A percentile compares a stretch with the other conserved stretches of the same genome.
Conservation (phyloP, 2,113 vertebrate species). For the Azemiops feae region DNA sequence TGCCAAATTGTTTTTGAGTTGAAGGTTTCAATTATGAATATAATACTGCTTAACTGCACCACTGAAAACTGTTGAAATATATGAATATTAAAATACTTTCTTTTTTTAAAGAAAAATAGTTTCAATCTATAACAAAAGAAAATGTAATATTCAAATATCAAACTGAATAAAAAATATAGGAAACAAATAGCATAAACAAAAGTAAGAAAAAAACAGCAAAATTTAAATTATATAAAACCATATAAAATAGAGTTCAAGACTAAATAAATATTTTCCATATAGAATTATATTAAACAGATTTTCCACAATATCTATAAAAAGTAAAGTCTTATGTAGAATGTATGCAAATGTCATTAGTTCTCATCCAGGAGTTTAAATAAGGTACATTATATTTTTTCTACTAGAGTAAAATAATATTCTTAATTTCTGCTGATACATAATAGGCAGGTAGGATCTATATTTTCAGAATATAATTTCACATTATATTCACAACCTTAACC, state of each 20-base stretch:
- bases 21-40: neutral
- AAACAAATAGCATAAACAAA: neutral
- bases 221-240: neutral
- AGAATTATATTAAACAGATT: neutral
- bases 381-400: neutral
- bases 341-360: neutral
- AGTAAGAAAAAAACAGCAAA: neutral
- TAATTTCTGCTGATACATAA: neutral
- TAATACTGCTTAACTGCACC: neutral
- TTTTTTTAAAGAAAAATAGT: neutral
- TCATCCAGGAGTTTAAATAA: neutral
- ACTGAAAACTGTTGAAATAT: neutral
- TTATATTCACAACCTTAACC: neutral
- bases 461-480: neutral
- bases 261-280: neutral
- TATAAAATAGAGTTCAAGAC: neutral
- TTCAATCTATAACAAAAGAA: neutral
- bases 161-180: neutral
- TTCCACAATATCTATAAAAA: neutral
- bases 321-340: neutral
- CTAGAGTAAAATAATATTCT: neutral
- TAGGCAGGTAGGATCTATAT: neutral
- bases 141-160: neutral
- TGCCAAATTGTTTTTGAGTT: neutral
- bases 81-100: neutral